Evolutionary conservation across 1,140 invertebrate species (phyloP).

Genomic region (Papilio helenus): DNA sequence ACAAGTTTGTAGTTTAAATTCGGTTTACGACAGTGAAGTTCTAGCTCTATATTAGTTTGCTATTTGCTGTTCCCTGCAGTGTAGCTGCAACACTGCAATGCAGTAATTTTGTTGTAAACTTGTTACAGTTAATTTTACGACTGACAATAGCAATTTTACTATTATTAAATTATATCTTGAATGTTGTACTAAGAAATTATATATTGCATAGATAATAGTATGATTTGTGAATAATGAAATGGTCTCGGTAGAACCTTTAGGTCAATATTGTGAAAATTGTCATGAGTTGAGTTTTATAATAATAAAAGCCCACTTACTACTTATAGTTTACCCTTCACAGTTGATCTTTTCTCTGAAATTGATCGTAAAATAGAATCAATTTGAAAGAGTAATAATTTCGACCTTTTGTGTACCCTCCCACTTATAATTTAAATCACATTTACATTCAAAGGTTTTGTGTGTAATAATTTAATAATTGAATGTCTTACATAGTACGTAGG

Average conservation of each 20-base stretch:
- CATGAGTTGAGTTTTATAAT: neutral
- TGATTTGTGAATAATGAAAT: neutral
- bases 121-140: constrained; percentile 18
- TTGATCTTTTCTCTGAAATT: neutral
- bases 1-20: neutral
- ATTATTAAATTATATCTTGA: neutral
- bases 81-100: neutral
- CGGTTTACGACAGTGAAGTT: neutral
- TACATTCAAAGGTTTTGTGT: constrained; percentile 15
- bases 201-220: constrained; percentile 14
- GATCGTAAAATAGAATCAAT: neutral
- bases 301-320: neutral
- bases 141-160: constrained; percentile 26
- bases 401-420: constrained; percentile 1
- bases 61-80: constrained; percentile 1
- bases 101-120: constrained; percentile 21
- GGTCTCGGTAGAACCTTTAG: neutral
- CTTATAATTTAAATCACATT: constrained; percentile 22
- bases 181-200: constrained; percentile 8
- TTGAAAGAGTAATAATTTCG: neutral
- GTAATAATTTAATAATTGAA: constrained; percentile 16
- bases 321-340: neutral
- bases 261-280: neutral
- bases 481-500: constrained; percentile 13
- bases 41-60: neutral